Conservation (phyloP, 2,888 invertebrate species). For the Hemicrepidius hirtus region DNA sequence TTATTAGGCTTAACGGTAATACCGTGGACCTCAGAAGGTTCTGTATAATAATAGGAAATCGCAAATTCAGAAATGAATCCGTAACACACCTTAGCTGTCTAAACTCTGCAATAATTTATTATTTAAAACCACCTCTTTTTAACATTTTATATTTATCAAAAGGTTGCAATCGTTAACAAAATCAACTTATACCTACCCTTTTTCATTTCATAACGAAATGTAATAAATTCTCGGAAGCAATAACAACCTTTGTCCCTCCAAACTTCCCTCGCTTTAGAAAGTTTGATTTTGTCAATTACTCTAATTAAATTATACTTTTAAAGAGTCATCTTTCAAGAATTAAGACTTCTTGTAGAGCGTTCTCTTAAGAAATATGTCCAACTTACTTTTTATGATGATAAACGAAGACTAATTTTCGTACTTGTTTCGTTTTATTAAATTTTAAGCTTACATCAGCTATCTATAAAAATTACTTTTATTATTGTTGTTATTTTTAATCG, state of each 20-base stretch:
- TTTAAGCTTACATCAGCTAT: constrained; percentile 8
- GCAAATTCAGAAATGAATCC: too few relatives aligned
- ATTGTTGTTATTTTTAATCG: constrained; percentile 17
- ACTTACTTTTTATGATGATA: constrained; percentile 23
- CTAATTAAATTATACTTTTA: constrained; percentile 35
- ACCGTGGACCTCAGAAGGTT: background rate
- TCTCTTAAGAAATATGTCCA: constrained; percentile 10
- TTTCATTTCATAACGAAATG: constrained; percentile 1
- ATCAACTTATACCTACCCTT: constrained; percentile 3
- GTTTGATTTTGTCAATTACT: constrained; percentile 33
- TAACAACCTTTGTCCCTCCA: constrained; percentile 26
- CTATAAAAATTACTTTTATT: constrained; percentile 9
- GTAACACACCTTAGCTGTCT: too few relatives aligned
- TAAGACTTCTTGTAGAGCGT: constrained; percentile 19
- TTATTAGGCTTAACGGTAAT: background rate
- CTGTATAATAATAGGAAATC: too few relatives aligned
- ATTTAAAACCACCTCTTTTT: too few relatives aligned
- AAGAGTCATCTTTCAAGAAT: constrained; percentile 30
- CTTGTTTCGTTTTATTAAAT: constrained; percentile 28
- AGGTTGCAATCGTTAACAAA: background rate
- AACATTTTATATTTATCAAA: background rate
- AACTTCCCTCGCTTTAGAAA: constrained; percentile 23
- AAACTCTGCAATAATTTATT: too few relatives aligned
- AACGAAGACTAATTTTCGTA: constrained; percentile 20
- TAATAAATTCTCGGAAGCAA: constrained; percentile 11